phyloP scores from a whole-genome alignment of 2,888 invertebrate species.

The Hybos culiciformis region DNA sequence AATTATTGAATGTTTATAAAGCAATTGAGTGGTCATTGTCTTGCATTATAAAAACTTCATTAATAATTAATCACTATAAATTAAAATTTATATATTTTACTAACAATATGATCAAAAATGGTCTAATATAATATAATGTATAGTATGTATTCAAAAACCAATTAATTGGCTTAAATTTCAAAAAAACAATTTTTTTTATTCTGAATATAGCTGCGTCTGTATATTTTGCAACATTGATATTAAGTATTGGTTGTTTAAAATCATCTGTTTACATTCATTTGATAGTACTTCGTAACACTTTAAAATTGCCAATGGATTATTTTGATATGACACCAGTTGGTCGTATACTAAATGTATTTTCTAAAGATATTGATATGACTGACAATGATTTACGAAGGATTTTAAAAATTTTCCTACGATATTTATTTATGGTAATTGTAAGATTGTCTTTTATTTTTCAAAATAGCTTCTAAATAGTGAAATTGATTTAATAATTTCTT shows the following conservation, averaged over 20 bases:
- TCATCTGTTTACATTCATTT: slow-evolving; percentile 50
- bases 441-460: too few species aligned
- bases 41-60: too few species aligned
- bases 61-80: too few species aligned
- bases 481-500: too few species aligned
- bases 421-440: slow-evolving; percentile 36
- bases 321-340: slow-evolving; percentile 69
- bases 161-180: slow-evolving; percentile 1
- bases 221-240: slow-evolving; percentile 30
- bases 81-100: too few species aligned
- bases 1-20: too few species aligned
- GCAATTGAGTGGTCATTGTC: too few species aligned
- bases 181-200: slow-evolving; percentile 11
- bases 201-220: slow-evolving; percentile 20
- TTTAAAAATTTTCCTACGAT: slow-evolving; percentile 31
- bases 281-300: slow-evolving; percentile 44
- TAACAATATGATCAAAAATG: too few species aligned
- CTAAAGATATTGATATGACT: slow-evolving; percentile 45
- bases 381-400: slow-evolving; percentile 40
- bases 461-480: too few species aligned
- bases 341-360: slow-evolving; percentile 55
- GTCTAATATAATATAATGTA: too few species aligned
- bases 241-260: slow-evolving; percentile 35
- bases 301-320: slow-evolving; percentile 57
- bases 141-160: slow-evolving; percentile 1